Base-by-base conservation (phyloP, 2,113 vertebrate species). In the Ctenodactylus gundi region DNA sequence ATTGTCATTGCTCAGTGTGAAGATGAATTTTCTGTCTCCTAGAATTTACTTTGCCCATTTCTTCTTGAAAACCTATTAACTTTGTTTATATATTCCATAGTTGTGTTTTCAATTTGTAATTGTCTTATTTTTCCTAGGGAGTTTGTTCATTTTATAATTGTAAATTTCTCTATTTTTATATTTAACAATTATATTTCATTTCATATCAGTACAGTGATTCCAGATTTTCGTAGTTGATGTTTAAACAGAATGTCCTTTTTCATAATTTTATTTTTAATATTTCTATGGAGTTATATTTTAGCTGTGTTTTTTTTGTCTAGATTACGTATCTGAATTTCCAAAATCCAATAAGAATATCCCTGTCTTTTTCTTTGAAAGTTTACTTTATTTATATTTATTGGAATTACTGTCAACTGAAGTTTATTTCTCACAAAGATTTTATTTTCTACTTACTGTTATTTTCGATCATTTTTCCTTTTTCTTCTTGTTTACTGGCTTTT, bases 311-410 rank as follows among this genome's bases (percentile, higher is more conserved):
- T 91, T 91, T 95, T 76, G 10, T 81, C 41, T 3, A 58, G 5
- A 70, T 53, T 78, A 36, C 41, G 21, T 68, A 85, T 21, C n/a
- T 85, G 6, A 62, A 23, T 36, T 90, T 86, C 86, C 34, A 25
- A 83, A 95, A 87, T 39, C 8, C 14, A 70, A 14, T 77, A 44
- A 73, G 27, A 94, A 89, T 80, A 75, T 83, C 51, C 83, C 34
- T 95, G 76, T 46, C 68, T 87, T 96, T 86, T 90, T 72, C 11
- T 68, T 81, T 34, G 65, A 11, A 87, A 95, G 9, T 81, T 92
- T 96, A 92, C 44, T 65, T 94, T 46, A 88, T 80, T 95, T 34
- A 72, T 36, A 90, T 85, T 96, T 95, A 76, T 84, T 96, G 29
- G 65, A 87, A 55, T 94, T 94, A 73, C 4, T 68, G 39, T 88